phyloP scores from a whole-genome alignment of 2,797 vertebrate genomes.

The Carduelis carduelis region DNA sequence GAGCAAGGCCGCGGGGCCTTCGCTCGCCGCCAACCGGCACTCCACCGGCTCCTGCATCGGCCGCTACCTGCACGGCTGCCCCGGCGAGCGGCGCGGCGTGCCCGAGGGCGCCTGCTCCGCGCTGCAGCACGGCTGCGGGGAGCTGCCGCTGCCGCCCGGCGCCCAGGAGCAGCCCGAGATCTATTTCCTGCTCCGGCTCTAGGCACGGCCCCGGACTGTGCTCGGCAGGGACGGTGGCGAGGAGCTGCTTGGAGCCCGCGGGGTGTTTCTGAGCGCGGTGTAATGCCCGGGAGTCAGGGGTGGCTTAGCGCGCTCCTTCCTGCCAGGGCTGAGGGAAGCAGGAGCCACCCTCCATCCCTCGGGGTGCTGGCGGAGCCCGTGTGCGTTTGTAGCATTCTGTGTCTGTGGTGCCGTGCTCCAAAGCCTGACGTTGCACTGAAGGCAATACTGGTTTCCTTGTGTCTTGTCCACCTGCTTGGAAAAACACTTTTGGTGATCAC shows the following conservation, averaged over 20 bases:
- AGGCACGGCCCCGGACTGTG: slow-evolving; percentile 60
- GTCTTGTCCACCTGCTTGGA: background rate
- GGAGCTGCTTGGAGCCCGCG: background rate
- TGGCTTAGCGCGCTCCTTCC: slow-evolving; percentile 42
- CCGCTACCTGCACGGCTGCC: slow-evolving; percentile 81
- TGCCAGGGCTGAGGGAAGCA: slow-evolving; percentile 34
- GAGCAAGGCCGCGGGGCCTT: slow-evolving; percentile 70
- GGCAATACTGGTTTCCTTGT: slow-evolving; percentile 9
- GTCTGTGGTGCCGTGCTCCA: slow-evolving; percentile 74
- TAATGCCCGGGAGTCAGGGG: slow-evolving; percentile 32
- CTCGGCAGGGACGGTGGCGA: slow-evolving; percentile 36
- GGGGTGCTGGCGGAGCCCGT: slow-evolving; percentile 10
- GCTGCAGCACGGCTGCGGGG: slow-evolving; percentile 68
- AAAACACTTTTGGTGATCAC: background rate
- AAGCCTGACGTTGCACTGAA: slow-evolving; percentile 42
- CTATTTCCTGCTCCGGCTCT: slow-evolving; percentile 94
- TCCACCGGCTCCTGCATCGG: slow-evolving; percentile 95
- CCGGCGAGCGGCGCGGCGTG: slow-evolving; percentile 77
- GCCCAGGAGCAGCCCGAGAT: slow-evolving; percentile 88
- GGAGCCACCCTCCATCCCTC: slow-evolving; percentile 42
- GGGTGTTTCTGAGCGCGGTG: background rate
- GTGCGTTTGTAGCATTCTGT: slow-evolving; percentile 37
- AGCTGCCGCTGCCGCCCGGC: slow-evolving; percentile 75
- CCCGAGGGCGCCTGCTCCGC: slow-evolving; percentile 89
- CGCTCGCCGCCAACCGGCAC: slow-evolving; percentile 82